phyloP scores from a whole-genome alignment of 2,888 invertebrate species.

The Ormyrus labotus region DNA sequence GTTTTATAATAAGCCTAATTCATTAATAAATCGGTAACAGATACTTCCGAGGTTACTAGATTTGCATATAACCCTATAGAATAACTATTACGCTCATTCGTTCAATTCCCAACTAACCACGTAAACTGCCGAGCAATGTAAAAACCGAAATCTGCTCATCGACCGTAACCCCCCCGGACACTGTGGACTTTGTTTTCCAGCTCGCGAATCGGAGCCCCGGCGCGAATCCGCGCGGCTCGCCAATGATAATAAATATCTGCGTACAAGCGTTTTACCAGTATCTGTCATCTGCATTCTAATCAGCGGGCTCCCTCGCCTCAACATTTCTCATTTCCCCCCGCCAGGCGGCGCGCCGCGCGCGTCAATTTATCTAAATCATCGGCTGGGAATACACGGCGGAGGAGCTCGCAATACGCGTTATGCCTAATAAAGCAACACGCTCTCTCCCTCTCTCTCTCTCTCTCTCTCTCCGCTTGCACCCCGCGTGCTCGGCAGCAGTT shows the following conservation, averaged over 20 bases:
- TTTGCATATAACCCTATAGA: no score
- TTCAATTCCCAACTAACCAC: no score
- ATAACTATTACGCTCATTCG: no score
- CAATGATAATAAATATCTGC: constrained; percentile 50
- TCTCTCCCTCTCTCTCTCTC: constrained; percentile 13
- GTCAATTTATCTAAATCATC: constrained; percentile 69
- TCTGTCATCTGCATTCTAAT: constrained; percentile 50
- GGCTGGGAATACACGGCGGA: constrained; percentile 38
- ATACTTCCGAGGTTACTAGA: no score
- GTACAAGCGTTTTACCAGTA: constrained; percentile 43
- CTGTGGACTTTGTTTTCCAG: background rate
- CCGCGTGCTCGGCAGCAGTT: background rate
- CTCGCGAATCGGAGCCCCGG: background rate
- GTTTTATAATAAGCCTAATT: no score
- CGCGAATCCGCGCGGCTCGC: constrained; percentile 7
- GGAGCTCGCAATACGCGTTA: constrained; percentile 63
- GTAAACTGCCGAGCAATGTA: no score
- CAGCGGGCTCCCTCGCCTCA: constrained; percentile 14
- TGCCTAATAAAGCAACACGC: constrained; percentile 66
- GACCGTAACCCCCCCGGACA: background rate
- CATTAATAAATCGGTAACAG: no score
- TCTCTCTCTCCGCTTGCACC: background rate
- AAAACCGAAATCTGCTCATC: background rate
- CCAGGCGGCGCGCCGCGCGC: constrained; percentile 44
- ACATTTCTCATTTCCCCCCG: constrained; percentile 46